Evolutionary conservation across 2,797 vertebrate genomes (phyloP), one percentile per base, ranked within the genome.

Genomic region (Heterohyrax brucei): DNA sequence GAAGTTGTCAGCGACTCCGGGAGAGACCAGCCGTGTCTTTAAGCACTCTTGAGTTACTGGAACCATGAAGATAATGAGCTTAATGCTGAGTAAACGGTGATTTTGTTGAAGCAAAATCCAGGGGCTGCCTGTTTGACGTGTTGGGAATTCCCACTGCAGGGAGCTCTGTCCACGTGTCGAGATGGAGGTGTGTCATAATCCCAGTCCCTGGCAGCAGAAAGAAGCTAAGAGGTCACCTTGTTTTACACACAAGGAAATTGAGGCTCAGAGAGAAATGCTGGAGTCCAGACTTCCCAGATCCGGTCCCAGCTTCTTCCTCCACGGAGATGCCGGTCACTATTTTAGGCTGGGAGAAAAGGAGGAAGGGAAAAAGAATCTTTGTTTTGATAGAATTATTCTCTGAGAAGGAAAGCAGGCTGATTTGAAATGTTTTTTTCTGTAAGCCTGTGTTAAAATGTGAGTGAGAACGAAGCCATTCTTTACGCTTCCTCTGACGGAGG

Each of bases 391-490:
- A 5, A 26, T 90, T 89, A 77, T 73, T 95, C 82, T 96, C 61
- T 53, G 28, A 80, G 92, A 92, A 89, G 5, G 18, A 92, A 91
- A 89, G 44, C 12, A 22, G 56, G 56, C 75, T 68, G 33, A 88
- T 94, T 90, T 94, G 62, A 92, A 39, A 62, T 50, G 64, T 82
- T 13, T 80, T 94, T 97, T 95, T 84, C 59, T 56, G 2, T 75
- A 91, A 88, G 22, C 30, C 50, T 48, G 77, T 66, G 96, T 97
- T 87, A 46, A 72, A 92, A 61, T 64, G 5, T 97, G 76, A 96
- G 33, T 85, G 18, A 87, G 96, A 95, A 53, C 82, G 86, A 92
- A 95, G 90, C 70, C 80, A 68, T 80, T 95, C 53, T 85, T 92
- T 33, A 89, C 48, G 50, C 50, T 30, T 33, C 30, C 70, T 93